phyloP scores from a whole-genome alignment of 2,797 vertebrate genomes.

The Halcyon badia region DNA sequence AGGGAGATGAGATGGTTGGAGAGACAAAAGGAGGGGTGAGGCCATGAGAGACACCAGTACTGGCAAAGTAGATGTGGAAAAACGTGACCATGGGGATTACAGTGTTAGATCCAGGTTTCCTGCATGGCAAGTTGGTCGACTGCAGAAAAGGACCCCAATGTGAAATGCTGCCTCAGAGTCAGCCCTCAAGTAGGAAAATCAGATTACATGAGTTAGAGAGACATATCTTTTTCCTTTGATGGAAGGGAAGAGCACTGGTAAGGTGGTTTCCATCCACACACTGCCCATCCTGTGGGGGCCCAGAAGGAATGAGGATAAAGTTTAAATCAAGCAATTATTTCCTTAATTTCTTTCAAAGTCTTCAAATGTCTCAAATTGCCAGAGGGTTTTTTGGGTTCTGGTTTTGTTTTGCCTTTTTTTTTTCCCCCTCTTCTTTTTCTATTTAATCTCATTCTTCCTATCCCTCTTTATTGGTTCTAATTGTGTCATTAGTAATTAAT shows the following conservation, averaged over 20 bases:
- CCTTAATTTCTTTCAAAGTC: conserved; percentile 16
- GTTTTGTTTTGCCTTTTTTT: not conserved
- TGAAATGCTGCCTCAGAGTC: not conserved
- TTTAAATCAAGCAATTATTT: conserved; percentile 25
- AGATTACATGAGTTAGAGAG: fast-evolving
- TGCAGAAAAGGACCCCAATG: fast-evolving
- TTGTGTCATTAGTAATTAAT: conserved; percentile 76
- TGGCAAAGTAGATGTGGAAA: not conserved
- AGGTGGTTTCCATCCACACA: not conserved
- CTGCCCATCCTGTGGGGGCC: not conserved
- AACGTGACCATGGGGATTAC: fast-evolving
- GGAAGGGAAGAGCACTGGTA: not conserved
- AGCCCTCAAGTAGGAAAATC: not conserved
- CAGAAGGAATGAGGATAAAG: not conserved
- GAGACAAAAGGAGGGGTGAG: not conserved
- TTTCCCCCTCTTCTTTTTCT: too few species aligned
- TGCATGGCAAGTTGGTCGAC: not conserved
- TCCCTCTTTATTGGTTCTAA: conserved; percentile 20
- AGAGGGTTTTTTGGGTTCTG: not conserved
- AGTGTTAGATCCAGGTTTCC: not conserved
- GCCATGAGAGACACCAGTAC: not conserved
- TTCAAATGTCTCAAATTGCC: not conserved
- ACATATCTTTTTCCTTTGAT: not conserved
- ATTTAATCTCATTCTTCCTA: not conserved
- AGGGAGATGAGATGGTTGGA: not conserved